Evolutionary conservation across 2,888 invertebrate species (phyloP), one percentile per base, ranked within the genome.

Genomic region (Cyclophora albipunctata): DNA sequence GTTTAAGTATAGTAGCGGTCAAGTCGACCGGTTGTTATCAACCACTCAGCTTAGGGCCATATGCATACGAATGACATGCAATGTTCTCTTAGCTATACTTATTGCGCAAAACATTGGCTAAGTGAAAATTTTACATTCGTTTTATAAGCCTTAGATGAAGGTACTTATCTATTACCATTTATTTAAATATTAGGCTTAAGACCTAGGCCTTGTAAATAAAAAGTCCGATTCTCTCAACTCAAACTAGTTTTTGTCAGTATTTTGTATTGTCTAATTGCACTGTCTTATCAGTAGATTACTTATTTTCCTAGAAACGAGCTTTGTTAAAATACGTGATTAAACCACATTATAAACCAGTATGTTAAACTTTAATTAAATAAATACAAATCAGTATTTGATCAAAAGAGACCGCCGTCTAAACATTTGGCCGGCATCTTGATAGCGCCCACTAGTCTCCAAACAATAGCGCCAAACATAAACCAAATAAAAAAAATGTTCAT

Each of bases 401-500:
- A 84, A 84, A 84, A 62, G 63, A 66, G 48, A 68, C 73, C 74
- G 74, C 66, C 65, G 53, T 58, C 62, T 71, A 73, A 78, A 75
- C 70, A 68, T 73, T 70, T 71, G 69, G 79, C 83, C 82, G 78
- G 59, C 62, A 84, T 84, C 84, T 82, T 76, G 77, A 82, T 83
- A 55, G 61, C 78, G 61, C 86, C 86, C 73, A 84, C 3, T 48
- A 51, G 45, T 20, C 20, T 20, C 51, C 34, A 53, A 53, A 60
- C 58, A 58, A 60, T 50, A 45, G 48, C 50, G 35, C 34, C 46
- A 47, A 42, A 46, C 45, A 54, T 50, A 50, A 37, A 37, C 43
- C 42, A 41, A 44, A 40, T 53, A 56, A 63, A 73, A 64, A 75
- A 79, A 78, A 78, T 72, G 71, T 67, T 65, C 67, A 67, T 57